phyloP scores from a whole-genome alignment of 2,888 invertebrate species.

The Hartigia nigra region DNA sequence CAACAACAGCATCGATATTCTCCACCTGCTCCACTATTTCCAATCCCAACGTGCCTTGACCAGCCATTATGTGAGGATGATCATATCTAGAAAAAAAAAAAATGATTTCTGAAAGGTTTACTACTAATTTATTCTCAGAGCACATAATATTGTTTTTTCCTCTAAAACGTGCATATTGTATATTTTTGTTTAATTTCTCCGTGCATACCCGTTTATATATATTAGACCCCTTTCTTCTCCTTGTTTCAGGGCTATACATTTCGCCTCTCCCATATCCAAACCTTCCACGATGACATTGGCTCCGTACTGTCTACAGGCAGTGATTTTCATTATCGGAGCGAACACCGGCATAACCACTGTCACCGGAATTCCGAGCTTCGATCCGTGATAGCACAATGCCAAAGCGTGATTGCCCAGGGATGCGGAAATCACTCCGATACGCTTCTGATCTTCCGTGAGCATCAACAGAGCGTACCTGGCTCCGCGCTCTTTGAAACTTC shows the following conservation, averaged over 20 bases:
- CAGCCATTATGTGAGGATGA: slow-evolving; percentile 94
- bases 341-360: slow-evolving; percentile 95
- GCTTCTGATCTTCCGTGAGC: slow-evolving; percentile 77
- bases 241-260: slow-evolving; percentile 80
- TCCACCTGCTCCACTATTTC: slow-evolving; percentile 93
- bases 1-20: slow-evolving; percentile 87
- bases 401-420: slow-evolving; percentile 96
- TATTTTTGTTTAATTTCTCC: slow-evolving; percentile 12
- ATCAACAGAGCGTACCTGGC: slow-evolving; percentile 87
- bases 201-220: slow-evolving; percentile 87
- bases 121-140: too few relatives aligned
- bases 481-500: slow-evolving; percentile 96
- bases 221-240: slow-evolving; percentile 77
- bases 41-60: slow-evolving; percentile 93
- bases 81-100: slow-evolving; percentile 76
- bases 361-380: slow-evolving; percentile 71
- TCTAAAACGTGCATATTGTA: neutral
- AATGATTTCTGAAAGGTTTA: neutral
- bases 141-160: too few relatives aligned
- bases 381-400: slow-evolving; percentile 79
- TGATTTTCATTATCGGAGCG: slow-evolving; percentile 96
- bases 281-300: slow-evolving; percentile 89
- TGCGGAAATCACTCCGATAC: slow-evolving; percentile 88
- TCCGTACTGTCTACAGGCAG: slow-evolving; percentile 85
- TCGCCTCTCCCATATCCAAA: slow-evolving; percentile 86